Evolutionary conservation across 2,888 invertebrate species (phyloP), one percentile per base, ranked within the genome.

Genomic region (Chesias legatella): DNA sequence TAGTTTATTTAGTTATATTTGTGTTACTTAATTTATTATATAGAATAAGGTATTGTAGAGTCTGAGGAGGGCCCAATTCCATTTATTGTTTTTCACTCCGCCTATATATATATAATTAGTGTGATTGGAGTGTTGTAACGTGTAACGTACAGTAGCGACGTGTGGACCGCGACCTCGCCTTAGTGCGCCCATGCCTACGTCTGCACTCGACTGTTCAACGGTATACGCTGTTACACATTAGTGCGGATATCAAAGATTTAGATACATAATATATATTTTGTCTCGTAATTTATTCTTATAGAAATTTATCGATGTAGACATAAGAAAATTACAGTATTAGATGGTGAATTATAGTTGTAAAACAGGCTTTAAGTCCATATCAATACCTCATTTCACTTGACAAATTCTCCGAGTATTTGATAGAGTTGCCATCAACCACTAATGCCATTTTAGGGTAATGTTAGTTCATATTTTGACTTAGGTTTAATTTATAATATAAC

Each of bases 1-100:
- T 56, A 60, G 66, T 67, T 70, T 61, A n/a, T n/a, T n/a, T n/a
- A n/a, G n/a, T n/a, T n/a, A 17, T 17, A 55, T 54, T 66, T 71
- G 70, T 72, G 76, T 83, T 82, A 80, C 78, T 81, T 86, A 81
- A 84, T 80, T 84, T 85, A 85, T 84, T 82, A 53, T 58, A 67
- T 78, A 64, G 57, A 55, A 56, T 50, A 41, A 45, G 46, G 39
- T 56, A 47, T 50, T n/a, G 13, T 17, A 24, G 33, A 43, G 60
- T 61, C 60, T n/a, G n/a, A n/a, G 66, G 60, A 67, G 63, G 56
- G 60, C 53, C 52, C 51, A 53, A 71, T 73, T 78, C 70, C 73
- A 70, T 53, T 47, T 53, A 60, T 50, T 45, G 61, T 63, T 66
- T 68, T 57, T 60, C 68, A 67, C 75, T 82, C 81, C 82, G 83